Conservation (phyloP, 2,113 vertebrate species). For the Daphoenositta chrysoptera region DNA sequence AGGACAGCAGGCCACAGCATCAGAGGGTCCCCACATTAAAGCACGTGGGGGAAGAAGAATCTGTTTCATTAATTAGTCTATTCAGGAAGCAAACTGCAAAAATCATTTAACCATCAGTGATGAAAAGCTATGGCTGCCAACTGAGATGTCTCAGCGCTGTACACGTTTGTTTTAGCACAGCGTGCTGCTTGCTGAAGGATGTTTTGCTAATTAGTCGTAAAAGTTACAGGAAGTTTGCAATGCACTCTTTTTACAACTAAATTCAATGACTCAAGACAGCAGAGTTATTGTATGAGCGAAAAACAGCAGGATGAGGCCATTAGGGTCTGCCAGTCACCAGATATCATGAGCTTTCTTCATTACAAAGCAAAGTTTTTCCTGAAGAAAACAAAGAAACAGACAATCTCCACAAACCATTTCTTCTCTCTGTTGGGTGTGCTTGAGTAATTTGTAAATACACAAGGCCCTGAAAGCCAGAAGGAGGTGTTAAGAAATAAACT, state of each 20-base stretch:
- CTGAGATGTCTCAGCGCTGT: fast-evolving
- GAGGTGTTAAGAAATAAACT: neutral
- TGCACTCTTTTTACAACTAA: neutral
- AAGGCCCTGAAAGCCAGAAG: neutral
- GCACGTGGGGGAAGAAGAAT: neutral
- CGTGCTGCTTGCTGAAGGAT: neutral
- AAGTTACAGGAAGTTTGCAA: neutral
- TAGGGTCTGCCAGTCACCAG: neutral
- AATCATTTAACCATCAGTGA: neutral
- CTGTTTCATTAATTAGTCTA: neutral
- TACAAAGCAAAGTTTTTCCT: neutral
- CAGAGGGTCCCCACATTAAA: neutral
- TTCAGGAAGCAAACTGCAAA: neutral
- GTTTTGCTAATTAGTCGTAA: neutral
- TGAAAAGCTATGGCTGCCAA: neutral
- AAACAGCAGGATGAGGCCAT: neutral
- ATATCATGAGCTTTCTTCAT: neutral
- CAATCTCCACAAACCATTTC: neutral
- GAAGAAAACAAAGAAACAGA: neutral
- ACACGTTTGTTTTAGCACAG: neutral
- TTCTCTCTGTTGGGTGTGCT: neutral
- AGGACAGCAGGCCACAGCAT: neutral
- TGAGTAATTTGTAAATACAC: neutral
- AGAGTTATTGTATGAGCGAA: neutral
- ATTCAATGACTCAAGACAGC: neutral